Conservation (phyloP, 2,797 vertebrate species). For the Trematomus bernacchii region DNA sequence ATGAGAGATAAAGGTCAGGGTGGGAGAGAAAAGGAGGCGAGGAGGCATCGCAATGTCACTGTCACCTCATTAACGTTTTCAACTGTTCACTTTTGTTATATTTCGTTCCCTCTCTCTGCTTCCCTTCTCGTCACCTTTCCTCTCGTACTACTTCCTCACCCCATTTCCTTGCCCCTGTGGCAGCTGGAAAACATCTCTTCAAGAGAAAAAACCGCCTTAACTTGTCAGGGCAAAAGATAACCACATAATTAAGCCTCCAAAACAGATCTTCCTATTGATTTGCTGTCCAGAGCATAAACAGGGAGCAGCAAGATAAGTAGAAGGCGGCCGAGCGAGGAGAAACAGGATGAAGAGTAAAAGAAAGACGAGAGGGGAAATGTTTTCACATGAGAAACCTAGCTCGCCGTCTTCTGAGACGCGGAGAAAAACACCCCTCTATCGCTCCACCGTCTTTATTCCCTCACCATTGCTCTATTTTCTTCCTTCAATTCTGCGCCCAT, state of each 20-base stretch:
- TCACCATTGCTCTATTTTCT: slow-evolving; percentile 2
- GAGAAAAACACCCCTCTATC: slow-evolving; percentile 38
- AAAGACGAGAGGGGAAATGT: slow-evolving; percentile 31
- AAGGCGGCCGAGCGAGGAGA: slow-evolving; percentile 33
- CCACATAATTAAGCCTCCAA: slow-evolving; percentile 68
- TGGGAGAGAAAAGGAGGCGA: slow-evolving; percentile 40
- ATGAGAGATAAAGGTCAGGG: slow-evolving; percentile 65
- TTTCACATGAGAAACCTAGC: slow-evolving; percentile 55
- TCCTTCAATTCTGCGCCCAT: slow-evolving; percentile 48
- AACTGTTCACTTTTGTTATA: slow-evolving; percentile 49
- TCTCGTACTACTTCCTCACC: background rate
- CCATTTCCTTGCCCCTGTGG: background rate
- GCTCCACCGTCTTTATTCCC: slow-evolving; percentile 24
- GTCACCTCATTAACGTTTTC: slow-evolving; percentile 70
- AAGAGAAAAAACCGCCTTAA: slow-evolving; percentile 49
- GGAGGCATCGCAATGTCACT: slow-evolving; percentile 49
- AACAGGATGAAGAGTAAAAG: slow-evolving; percentile 17
- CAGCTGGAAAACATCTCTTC: slow-evolving; percentile 33
- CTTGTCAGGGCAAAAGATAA: slow-evolving; percentile 58
- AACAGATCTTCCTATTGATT: slow-evolving; percentile 74
- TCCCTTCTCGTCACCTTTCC: background rate
- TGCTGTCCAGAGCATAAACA: slow-evolving; percentile 63
- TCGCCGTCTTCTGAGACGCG: slow-evolving; percentile 5
- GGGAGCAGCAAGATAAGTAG: slow-evolving; percentile 17
- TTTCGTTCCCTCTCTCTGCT: slow-evolving; percentile 13